These are phyloP conservation scores for Leptestheria dahalacensis DNA, from an alignment of 1,140 invertebrate genomes.

Conservation along the genomic window DNA sequence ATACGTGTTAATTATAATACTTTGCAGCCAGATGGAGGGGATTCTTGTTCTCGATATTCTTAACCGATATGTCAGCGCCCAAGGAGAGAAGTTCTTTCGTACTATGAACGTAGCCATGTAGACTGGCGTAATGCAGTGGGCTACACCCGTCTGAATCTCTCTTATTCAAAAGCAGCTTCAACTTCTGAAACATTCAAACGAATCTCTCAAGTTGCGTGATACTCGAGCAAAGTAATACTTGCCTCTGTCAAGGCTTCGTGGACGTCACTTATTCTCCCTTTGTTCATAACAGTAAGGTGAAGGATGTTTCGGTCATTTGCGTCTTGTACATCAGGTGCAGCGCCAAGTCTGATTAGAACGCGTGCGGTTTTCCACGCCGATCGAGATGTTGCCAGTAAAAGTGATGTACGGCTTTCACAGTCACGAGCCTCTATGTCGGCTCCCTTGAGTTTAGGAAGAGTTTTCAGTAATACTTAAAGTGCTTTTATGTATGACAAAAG, in stretches of 20 bases:
- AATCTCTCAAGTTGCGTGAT: no score
- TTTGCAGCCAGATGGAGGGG: slow-evolving; percentile 77
- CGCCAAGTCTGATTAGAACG: slow-evolving; percentile 49
- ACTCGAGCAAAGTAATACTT: background rate
- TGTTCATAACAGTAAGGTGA: slow-evolving; percentile 70
- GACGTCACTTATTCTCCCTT: slow-evolving; percentile 54
- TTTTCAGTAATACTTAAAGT: no score
- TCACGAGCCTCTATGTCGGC: slow-evolving; percentile 63
- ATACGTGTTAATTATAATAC: no score
- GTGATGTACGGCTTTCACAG: slow-evolving; percentile 57
- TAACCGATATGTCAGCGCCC: slow-evolving; percentile 66
- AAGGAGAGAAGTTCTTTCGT: slow-evolving; percentile 60
- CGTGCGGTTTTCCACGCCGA: slow-evolving; percentile 62
- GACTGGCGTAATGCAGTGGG: slow-evolving; percentile 69
- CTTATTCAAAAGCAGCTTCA: slow-evolving; percentile 62
- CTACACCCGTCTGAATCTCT: slow-evolving; percentile 71
- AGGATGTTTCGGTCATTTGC: slow-evolving; percentile 57
- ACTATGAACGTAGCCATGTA: slow-evolving; percentile 62
- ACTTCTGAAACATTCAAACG: background rate
- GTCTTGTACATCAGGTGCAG: slow-evolving; percentile 59
- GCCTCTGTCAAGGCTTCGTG: slow-evolving; percentile 33
- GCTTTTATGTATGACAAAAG: no score
- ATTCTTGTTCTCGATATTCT: slow-evolving; percentile 77
- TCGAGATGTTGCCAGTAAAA: slow-evolving; percentile 58
- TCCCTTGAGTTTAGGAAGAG: slow-evolving; percentile 37